These are phyloP conservation scores for Brachystomella parvula DNA, from an alignment of 1,140 invertebrate genomes.

Conservation along the genomic window DNA sequence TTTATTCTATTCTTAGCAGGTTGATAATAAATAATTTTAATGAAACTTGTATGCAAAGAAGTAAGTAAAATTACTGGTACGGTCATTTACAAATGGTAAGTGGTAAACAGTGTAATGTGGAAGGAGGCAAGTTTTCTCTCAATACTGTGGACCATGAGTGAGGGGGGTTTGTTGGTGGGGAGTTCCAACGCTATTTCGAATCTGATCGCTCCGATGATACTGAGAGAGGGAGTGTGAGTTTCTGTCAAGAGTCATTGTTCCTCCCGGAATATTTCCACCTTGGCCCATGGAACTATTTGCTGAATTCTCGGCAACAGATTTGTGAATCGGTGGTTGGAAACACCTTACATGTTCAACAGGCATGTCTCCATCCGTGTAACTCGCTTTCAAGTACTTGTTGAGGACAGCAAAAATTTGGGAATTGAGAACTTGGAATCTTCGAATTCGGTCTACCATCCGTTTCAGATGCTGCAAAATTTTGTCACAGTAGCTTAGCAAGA, in stretches of 20 bases:
- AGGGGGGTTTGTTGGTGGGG: neutral
- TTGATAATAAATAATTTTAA: too few relatives aligned
- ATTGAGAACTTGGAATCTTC: constrained; percentile 95
- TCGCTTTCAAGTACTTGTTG: constrained; percentile 85
- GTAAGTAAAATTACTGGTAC: too few relatives aligned
- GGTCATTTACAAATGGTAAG: too few relatives aligned
- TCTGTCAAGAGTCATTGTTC: constrained; percentile 37
- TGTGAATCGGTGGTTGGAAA: constrained; percentile 88
- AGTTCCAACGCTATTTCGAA: constrained; percentile 40
- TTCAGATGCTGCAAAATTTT: constrained; percentile 70
- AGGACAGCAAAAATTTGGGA: constrained; percentile 97
- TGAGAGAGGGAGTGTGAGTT: constrained; percentile 38
- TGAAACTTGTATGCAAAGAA: too few relatives aligned
- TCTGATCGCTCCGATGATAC: constrained; percentile 54
- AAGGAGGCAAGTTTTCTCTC: too few relatives aligned
- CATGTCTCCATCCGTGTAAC: constrained; percentile 64
- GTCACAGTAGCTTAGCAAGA: neutral
- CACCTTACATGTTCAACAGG: constrained; percentile 94
- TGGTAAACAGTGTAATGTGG: too few relatives aligned
- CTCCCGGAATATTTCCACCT: constrained; percentile 19
- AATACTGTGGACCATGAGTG: constrained; percentile 17
- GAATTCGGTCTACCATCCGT: constrained; percentile 92
- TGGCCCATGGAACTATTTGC: neutral
- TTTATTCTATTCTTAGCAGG: too few relatives aligned
- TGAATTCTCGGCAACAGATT: constrained; percentile 49